phyloP scores from a whole-genome alignment of 2,797 vertebrate genomes.

The Sebastes matsubarae region DNA sequence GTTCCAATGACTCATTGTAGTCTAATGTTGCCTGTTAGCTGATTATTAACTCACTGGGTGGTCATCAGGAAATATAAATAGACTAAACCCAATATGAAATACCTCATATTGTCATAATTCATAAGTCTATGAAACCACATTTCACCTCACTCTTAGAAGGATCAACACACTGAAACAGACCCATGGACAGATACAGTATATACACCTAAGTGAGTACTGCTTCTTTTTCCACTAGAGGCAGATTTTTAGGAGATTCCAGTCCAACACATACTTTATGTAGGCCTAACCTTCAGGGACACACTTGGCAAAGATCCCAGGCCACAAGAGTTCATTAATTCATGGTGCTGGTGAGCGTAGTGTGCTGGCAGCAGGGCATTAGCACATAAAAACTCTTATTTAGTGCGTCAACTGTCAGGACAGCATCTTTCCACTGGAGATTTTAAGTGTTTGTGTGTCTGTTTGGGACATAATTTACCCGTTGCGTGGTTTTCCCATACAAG shows the following conservation, averaged over 20 bases:
- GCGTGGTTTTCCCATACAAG: neutral
- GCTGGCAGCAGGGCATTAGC: slow-evolving; percentile 50
- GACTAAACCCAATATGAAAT: neutral
- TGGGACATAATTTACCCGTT: neutral
- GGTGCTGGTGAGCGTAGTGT: slow-evolving; percentile 39
- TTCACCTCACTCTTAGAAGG: neutral
- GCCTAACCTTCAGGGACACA: slow-evolving; percentile 31
- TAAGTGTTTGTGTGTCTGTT: neutral
- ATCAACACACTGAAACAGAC: neutral
- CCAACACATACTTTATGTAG: neutral
- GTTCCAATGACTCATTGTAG: neutral
- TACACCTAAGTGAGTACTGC: neutral
- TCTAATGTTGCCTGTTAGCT: neutral
- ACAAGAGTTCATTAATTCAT: slow-evolving; percentile 30
- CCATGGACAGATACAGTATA: neutral
- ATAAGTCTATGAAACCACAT: neutral
- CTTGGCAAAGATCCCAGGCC: slow-evolving; percentile 39
- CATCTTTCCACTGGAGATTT: slow-evolving; percentile 1
- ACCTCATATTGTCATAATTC: neutral
- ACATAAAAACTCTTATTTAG: slow-evolving; percentile 58
- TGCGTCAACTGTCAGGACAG: slow-evolving; percentile 31
- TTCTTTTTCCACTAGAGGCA: slow-evolving; percentile 23
- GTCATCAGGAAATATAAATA: neutral
- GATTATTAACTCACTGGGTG: neutral
- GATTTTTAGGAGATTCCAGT: slow-evolving; percentile 41